Conservation (phyloP, 2,797 vertebrate genomes). For the Caiman crocodilus region DNA sequence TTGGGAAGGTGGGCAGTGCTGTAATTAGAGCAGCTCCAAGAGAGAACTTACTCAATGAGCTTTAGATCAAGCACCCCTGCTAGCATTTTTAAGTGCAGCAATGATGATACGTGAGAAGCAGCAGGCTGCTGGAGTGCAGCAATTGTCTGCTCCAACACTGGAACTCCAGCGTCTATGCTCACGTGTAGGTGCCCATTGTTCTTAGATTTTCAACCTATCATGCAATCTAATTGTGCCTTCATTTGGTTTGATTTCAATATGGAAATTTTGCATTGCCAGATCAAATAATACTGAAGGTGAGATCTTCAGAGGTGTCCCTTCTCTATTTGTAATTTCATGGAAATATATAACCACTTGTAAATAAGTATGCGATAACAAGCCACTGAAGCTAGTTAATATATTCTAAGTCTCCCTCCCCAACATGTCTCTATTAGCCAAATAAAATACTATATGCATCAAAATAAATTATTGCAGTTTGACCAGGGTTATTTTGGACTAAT, state of each 20-base stretch:
- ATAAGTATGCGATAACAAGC: not conserved
- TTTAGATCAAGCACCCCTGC: too few relatives aligned
- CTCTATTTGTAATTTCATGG: not conserved
- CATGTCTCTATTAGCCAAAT: not conserved
- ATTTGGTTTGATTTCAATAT: slow-evolving; percentile 20
- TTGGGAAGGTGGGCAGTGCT: too few relatives aligned
- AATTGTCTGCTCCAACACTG: too few relatives aligned
- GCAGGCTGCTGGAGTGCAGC: too few relatives aligned
- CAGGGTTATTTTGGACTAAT: not conserved
- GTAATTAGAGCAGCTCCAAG: too few relatives aligned
- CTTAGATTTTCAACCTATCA: not conserved
- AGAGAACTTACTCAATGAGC: too few relatives aligned
- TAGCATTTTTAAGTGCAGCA: too few relatives aligned
- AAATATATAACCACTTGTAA: not conserved
- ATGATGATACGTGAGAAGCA: too few relatives aligned
- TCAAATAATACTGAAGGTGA: not conserved
- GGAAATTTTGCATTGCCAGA: not conserved
- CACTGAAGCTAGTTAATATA: not conserved
- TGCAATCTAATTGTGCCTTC: not conserved
- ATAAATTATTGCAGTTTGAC: not conserved
- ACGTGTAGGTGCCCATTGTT: too few relatives aligned
- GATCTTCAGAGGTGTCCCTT: not conserved
- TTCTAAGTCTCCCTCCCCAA: not conserved
- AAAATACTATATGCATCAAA: not conserved
- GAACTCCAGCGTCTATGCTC: too few relatives aligned